phyloP scores from a whole-genome alignment of 2,113 vertebrate genomes.

The Rafetus swinhoei region DNA sequence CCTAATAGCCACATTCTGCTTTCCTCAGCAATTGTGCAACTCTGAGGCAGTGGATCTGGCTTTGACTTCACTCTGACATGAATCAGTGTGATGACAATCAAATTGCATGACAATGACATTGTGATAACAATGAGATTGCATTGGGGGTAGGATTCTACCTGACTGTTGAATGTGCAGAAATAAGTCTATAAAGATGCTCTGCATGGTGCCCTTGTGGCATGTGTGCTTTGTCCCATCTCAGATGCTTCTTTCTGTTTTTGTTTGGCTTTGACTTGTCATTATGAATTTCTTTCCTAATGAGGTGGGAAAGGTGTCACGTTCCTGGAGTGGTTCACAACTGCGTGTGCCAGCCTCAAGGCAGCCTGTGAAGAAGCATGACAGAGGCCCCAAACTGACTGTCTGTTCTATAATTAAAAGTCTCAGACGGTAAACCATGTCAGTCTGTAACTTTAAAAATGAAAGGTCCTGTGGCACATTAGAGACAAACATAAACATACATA shows the following conservation, averaged over 20 bases:
- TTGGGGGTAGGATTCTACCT: background rate
- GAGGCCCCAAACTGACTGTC: no score
- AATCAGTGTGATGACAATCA: background rate
- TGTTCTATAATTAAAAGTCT: no score
- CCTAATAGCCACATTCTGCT: background rate
- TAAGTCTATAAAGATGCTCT: background rate
- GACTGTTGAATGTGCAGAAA: background rate
- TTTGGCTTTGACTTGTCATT: background rate
- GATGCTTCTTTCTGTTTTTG: background rate
- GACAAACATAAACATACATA: no score
- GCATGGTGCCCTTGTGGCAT: fast-evolving
- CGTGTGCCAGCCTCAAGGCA: no score
- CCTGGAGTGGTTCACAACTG: no score
- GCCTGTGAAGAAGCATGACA: no score
- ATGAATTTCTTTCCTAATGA: background rate
- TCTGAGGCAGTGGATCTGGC: background rate
- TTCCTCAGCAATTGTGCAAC: background rate
- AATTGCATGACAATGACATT: background rate
- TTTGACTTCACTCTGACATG: background rate
- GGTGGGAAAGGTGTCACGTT: no score
- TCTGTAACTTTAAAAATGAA: no score
- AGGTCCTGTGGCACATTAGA: no score
- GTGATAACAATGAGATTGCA: background rate
- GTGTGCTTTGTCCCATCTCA: background rate
- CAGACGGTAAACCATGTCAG: no score